Base-by-base conservation (phyloP, 2,888 invertebrate species). In the Nycteola revayana region DNA sequence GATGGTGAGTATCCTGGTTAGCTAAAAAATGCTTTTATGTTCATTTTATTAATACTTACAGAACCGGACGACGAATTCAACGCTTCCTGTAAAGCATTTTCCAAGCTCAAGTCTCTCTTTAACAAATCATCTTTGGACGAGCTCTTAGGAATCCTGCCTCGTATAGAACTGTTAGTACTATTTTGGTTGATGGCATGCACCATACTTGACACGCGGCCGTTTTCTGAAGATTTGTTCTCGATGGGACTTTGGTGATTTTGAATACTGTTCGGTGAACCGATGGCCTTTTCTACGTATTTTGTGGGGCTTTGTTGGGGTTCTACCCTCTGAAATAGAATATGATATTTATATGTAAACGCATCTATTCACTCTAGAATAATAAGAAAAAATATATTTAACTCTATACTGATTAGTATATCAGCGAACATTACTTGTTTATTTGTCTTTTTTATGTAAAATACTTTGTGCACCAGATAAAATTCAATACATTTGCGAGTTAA, bases 301-400 rank as follows among this genome's bases (percentile, higher is more conserved):
- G 73, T 71, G 26, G 87, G 83, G 67, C 81, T 87, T 34, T 79
- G 82, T 36, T 89, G 89, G 25, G 87, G 81, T 47, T 89, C 89
- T 37, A 86, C 78, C 57, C 85, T 78, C 89, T 89, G 69, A 3
- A 72, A 75, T 31, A 10, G 24, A 30, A 21, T n/a, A n/a, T n/a
- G n/a, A n/a, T n/a, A n/a, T n/a, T n/a, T n/a, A n/a, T n/a, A n/a
- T n/a, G n/a, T n/a, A n/a, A n/a, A n/a, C n/a, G n/a, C n/a, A n/a
- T n/a, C n/a, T n/a, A n/a, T n/a, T n/a, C n/a, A n/a, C n/a, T n/a
- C n/a, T n/a, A n/a, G n/a, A n/a, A n/a, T n/a, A n/a, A n/a, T n/a
- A n/a, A n/a, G n/a, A n/a, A n/a, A n/a, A n/a, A n/a, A n/a, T n/a
- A n/a, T n/a, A n/a, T n/a, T n/a, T n/a, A n/a, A n/a, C n/a, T n/a